Conservation (phyloP, 1,140 invertebrate genomes). For the Neodiprion lecontei region DNA sequence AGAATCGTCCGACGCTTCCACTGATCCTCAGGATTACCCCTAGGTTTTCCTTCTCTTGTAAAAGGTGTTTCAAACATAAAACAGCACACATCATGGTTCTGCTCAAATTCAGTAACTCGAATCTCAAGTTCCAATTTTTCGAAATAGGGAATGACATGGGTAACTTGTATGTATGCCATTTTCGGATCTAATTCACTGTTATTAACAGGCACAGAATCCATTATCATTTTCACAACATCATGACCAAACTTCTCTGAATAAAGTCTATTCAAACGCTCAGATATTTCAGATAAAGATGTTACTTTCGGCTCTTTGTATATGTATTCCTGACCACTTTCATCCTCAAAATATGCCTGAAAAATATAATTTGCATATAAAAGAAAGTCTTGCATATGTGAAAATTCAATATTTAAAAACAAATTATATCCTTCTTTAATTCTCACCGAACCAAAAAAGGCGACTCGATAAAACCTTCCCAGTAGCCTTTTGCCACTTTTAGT, state of each 20-base stretch:
- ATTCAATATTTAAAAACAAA: background rate
- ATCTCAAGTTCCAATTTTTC: constrained; percentile 71
- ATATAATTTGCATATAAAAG: constrained; percentile 47
- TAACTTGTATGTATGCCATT: constrained; percentile 91
- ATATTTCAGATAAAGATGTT: constrained; percentile 92
- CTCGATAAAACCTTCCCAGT: constrained; percentile 88
- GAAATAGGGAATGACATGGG: constrained; percentile 83
- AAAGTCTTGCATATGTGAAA: constrained; percentile 14
- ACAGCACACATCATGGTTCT: constrained; percentile 83
- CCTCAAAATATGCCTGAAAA: constrained; percentile 84
- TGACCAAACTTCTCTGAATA: constrained; percentile 88
- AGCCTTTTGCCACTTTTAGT: constrained; percentile 85
- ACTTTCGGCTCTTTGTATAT: constrained; percentile 97
- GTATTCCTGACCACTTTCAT: constrained; percentile 89
- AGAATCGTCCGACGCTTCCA: constrained; percentile 87
- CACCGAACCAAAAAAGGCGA: constrained; percentile 82
- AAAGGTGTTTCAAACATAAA: constrained; percentile 96
- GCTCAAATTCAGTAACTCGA: constrained; percentile 81
- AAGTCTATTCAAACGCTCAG: constrained; percentile 78
- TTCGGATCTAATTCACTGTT: constrained; percentile 79
- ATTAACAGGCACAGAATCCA: constrained; percentile 88
- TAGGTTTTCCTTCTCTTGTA: constrained; percentile 80
- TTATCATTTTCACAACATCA: constrained; percentile 88
- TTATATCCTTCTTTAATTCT: constrained; percentile 37
- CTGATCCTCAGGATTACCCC: constrained; percentile 85